A percentile compares a stretch with the other conserved stretches of the same genome.
These are phyloP conservation scores for Campylomormyrus tamandua DNA, from an alignment of 2,113 vertebrate species.

Conservation along the genomic window DNA sequence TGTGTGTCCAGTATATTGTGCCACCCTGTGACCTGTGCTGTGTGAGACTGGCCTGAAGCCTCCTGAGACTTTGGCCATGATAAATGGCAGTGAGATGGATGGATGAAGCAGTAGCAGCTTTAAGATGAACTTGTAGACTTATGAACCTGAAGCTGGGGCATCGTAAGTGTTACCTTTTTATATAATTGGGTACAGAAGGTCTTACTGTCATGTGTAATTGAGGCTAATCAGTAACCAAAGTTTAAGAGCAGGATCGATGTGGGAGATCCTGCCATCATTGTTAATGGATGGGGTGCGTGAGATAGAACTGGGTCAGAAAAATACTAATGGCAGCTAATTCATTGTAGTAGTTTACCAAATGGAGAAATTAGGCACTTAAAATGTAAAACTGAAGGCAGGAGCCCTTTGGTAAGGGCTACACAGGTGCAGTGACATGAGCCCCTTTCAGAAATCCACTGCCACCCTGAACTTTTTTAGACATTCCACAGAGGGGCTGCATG, in stretches of 20 bases:
- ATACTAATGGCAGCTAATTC: conserved; percentile 73
- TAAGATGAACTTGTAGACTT: not conserved
- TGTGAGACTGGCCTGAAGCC: not conserved
- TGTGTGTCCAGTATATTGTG: not conserved
- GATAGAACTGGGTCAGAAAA: conserved; percentile 68
- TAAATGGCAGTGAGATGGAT: not conserved
- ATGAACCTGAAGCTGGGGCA: not conserved
- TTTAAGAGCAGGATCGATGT: not conserved
- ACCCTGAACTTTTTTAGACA: not conserved
- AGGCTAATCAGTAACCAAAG: conserved; percentile 33
- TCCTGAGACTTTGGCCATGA: not conserved
- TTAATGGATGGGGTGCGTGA: conserved; percentile 62
- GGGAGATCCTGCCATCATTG: conserved; percentile 46
- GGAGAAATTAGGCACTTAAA: conserved; percentile 70
- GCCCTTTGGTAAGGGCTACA: conserved; percentile 61
- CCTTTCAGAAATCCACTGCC: not conserved
- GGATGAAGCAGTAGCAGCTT: not conserved
- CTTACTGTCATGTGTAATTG: conserved; percentile 60
- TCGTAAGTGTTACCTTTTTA: conserved; percentile 8
- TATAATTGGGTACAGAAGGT: conserved; percentile 42
- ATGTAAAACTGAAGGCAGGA: conserved; percentile 66
- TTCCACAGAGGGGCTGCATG: not conserved
- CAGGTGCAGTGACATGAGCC: conserved; percentile 57
- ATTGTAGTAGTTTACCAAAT: conserved; percentile 72
- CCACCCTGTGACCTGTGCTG: not conserved